These are phyloP conservation scores for Trissolcus brochymenae DNA, from an alignment of 2,888 invertebrate genomes.

Conservation along the genomic window DNA sequence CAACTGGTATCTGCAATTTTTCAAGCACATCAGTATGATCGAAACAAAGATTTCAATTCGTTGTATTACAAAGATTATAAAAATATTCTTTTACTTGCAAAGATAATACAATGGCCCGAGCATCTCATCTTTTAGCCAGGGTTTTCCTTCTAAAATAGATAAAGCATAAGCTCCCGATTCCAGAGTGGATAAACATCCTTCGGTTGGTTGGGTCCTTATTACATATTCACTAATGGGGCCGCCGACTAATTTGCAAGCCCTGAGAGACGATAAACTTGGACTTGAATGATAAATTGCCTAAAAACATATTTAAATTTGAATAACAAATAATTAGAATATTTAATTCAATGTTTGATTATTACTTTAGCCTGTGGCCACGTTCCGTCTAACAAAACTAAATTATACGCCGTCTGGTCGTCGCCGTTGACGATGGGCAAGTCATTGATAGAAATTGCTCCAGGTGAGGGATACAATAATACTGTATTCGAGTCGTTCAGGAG, in stretches of 20 bases:
- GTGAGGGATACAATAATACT: conserved; percentile 88
- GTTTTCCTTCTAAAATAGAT: conserved; percentile 84
- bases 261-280: conserved; percentile 83
- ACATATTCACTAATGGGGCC: conserved; percentile 89
- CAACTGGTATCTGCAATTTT: conserved; percentile 82
- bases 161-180: conserved; percentile 91
- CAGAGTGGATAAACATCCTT: conserved; percentile 92
- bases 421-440: conserved; percentile 72
- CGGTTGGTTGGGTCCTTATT: conserved; percentile 94
- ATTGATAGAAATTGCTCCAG: conserved; percentile 83
- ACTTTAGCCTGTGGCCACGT: conserved; percentile 96
- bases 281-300: conserved; percentile 90
- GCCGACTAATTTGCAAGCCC: conserved; percentile 88
- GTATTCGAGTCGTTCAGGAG: conserved; percentile 84
- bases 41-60: background rate
- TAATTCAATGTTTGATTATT: conserved; percentile 20
- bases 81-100: conserved; percentile 80
- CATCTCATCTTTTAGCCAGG: conserved; percentile 82
- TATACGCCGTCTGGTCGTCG: conserved; percentile 80
- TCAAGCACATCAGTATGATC: background rate
- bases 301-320: too few relatives aligned
- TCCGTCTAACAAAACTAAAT: conserved; percentile 91
- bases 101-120: conserved; percentile 88
- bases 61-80: background rate
- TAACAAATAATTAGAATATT: too few relatives aligned